Evolutionary conservation across 2,888 invertebrate species (phyloP), one percentile per base, ranked within the genome.

Genomic region (Drepana falcataria): DNA sequence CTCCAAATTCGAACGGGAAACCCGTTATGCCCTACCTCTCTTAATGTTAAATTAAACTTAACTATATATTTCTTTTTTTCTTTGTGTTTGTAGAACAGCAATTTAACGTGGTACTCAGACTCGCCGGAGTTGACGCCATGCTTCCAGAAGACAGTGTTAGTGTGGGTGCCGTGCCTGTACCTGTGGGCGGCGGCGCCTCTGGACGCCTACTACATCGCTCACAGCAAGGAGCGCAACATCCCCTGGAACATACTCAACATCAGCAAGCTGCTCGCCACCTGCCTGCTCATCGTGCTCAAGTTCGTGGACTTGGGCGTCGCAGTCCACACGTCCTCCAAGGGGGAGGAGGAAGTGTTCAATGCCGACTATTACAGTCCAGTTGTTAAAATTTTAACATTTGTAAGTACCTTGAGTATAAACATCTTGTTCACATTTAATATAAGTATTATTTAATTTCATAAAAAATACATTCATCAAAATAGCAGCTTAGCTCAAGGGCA

Each of bases 111-210:
- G 97, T 79, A 95, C 74, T 95, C 98, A 33, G 91, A 93, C 4
- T 92, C 94, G 81, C 99, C 98, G 47, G 95, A 96, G 77, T 92
- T 99, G 65, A 96, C 98, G 60, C 93, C 93, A 77, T 99, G 99
- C 85, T 98, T 99, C 84, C 95, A 98, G 86, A 95, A 95, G 81
- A 98, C 98, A 0, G 94, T 96, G 1, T 85, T 99, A 37, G 92
- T 97, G 52, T 99, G 98, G 98, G 86, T 93, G 44, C 98, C 99
- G 0, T 97, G 97, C 81, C 91, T 93, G 53, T 96, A 96, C 81
- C 89, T 98, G 21, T 97, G 97, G 96, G 65, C 93, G 0, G 94
- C 95, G 68, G 91, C 95, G 3, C 87, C 94, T 47, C 87, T 97
- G 63, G 97, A 97, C 73, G 90, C 94, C 59, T 95, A 93, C 79